Evolutionary conservation across 1,140 invertebrate genomes (phyloP), one percentile per base, ranked within the genome.

Genomic region (Sycobia sp.): DNA sequence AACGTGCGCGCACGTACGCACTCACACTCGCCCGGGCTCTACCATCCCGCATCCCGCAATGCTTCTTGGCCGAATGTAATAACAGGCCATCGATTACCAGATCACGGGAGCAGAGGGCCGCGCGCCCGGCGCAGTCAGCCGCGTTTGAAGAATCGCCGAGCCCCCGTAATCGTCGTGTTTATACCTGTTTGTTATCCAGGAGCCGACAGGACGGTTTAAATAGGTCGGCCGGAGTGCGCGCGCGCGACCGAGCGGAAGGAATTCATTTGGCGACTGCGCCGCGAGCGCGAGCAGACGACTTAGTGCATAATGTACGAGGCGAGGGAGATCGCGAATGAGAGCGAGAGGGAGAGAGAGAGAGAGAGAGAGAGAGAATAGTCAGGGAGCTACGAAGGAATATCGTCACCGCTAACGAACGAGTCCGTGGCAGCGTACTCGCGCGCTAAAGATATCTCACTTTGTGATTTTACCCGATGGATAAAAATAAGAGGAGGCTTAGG

Each of bases 71-170:
- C 1, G 67, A 69, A 69, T 69, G 67, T 71, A 70, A 73, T 71
- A 71, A 71, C 67, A 71, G 62, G 67, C 61, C 69, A 71, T 73
- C 67, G 72, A 71, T 73, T 70, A 71, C 62, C 62, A 69, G 69
- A 70, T 69, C 68, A 65, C 61, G 64, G 67, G 66, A 60, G 63
- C 68, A 66, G 53, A 20, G 5, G 43, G 5, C 20, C 18, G 50
- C 53, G 27, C 18, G 22, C 36, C 34, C 4, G 32, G 29, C 4
- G 4, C 29, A 11, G 20, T 2, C 63, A 58, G 38, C 29, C 61
- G 62, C 68, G 65, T 67, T 69, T 70, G 67, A 73, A 71, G 67
- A 69, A 71, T 71, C 53, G 61, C 62, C 65, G 64, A 62, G 59
- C 63, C 36, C 38, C 36, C 38, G 68, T 71, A 71, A 71, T 71